Evolutionary conservation across 2,113 vertebrate genomes (phyloP).

Genomic region (Pygoscelis antarcticus): DNA sequence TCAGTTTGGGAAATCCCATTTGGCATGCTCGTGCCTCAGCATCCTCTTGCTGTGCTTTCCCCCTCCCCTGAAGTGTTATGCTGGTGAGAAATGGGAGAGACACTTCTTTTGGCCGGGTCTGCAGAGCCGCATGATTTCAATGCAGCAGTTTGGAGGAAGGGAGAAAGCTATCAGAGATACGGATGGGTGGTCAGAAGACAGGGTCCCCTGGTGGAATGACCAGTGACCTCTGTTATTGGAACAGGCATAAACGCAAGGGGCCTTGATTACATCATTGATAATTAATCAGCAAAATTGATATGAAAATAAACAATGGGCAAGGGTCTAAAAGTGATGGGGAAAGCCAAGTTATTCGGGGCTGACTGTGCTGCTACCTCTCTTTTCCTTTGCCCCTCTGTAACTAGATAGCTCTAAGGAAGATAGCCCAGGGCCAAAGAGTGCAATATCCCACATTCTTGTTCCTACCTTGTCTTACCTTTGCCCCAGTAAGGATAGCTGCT

Average conservation of each 20-base stretch:
- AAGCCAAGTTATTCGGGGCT: background rate
- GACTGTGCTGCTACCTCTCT: background rate
- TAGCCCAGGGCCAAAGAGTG: background rate
- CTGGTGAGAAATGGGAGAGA: background rate
- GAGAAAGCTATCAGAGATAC: background rate
- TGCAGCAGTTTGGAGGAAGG: background rate
- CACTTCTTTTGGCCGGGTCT: background rate
- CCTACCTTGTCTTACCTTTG: background rate
- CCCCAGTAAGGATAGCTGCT: background rate
- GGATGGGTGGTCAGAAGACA: background rate
- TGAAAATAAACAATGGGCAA: background rate
- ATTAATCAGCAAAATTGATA: conserved; percentile 26
- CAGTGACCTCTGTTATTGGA: background rate
- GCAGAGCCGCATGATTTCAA: background rate
- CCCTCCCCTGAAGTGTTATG: background rate
- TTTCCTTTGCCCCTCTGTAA: background rate
- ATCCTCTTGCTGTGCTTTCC: background rate
- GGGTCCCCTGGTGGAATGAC: background rate
- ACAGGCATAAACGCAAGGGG: background rate
- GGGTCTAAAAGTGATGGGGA: background rate
- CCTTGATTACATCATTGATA: conserved; percentile 15
- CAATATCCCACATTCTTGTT: background rate
- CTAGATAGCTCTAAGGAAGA: background rate
- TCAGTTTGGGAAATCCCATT: background rate
- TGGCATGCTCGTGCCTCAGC: background rate